Percentiles rank a stretch among this genome's conserved stretches.
Evolutionary conservation across 2,113 vertebrate genomes (phyloP).

Genomic region (Stegastes partitus): DNA sequence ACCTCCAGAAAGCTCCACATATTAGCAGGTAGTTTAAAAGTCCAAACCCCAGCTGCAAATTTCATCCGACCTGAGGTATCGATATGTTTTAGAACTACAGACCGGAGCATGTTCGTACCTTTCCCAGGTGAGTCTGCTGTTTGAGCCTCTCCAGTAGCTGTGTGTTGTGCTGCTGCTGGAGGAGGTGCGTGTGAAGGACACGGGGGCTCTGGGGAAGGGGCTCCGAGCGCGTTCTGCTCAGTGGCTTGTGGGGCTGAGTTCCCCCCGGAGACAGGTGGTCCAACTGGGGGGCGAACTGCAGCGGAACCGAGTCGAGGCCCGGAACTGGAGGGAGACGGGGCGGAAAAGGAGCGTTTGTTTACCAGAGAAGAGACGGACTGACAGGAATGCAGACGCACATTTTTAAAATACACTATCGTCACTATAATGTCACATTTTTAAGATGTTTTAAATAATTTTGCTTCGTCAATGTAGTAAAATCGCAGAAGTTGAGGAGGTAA

Average conservation of each 20-base stretch:
- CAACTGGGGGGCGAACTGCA: slow-evolving; percentile 88
- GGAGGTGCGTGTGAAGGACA: slow-evolving; percentile 88
- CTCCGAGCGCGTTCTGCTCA: slow-evolving; percentile 95
- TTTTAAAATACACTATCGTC: too few relatives aligned
- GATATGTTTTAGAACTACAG: neutral
- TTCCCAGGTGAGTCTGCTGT: slow-evolving; percentile 78
- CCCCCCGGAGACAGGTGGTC: slow-evolving; percentile 81
- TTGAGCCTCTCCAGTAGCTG: slow-evolving; percentile 83
- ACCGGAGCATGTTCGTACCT: slow-evolving; percentile 50
- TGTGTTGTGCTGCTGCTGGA: slow-evolving; percentile 88
- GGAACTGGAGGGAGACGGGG: slow-evolving; percentile 78
- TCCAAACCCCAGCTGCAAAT: neutral
- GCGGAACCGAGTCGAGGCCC: slow-evolving; percentile 87
- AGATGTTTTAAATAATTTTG: too few relatives aligned
- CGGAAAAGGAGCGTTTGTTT: neutral
- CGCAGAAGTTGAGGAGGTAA: neutral
- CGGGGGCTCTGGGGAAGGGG: slow-evolving; percentile 91
- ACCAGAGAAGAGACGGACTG: too few relatives aligned
- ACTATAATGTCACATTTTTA: too few relatives aligned
- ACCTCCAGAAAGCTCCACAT: neutral
- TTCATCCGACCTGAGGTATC: neutral
- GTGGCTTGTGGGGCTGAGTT: slow-evolving; percentile 88
- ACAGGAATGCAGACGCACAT: neutral
- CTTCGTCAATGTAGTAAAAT: neutral
- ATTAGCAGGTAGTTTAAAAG: too few relatives aligned